These are phyloP conservation scores for Oncorhynchus clarkii DNA, from an alignment of 2,113 vertebrate genomes.

Conservation along the genomic window DNA sequence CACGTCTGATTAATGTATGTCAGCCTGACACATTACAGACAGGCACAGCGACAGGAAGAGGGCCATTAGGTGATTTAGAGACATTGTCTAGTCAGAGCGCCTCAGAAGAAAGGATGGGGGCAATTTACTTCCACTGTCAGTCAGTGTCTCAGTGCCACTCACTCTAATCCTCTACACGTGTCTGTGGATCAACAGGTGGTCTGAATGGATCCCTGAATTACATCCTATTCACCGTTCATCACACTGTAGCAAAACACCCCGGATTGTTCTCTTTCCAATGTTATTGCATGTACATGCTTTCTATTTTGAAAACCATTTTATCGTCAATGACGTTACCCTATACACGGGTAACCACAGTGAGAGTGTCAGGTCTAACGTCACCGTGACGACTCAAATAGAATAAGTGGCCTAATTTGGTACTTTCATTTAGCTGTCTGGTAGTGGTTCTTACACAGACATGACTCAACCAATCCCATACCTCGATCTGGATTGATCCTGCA, in stretches of 20 bases:
- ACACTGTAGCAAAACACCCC: not conserved
- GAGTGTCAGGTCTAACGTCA: not conserved
- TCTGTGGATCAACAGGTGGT: not conserved
- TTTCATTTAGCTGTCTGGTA: not conserved
- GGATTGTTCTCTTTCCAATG: not conserved
- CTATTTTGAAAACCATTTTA: not conserved
- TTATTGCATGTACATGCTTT: not conserved
- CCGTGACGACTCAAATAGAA: not conserved
- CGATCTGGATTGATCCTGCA: not conserved
- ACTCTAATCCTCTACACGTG: not conserved
- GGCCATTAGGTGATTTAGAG: conserved; percentile 30
- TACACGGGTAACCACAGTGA: not conserved
- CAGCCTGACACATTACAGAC: conserved; percentile 28
- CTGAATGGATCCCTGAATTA: not conserved
- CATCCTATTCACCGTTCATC: not conserved
- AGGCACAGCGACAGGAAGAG: conserved; percentile 25
- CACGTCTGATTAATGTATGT: conserved; percentile 17
- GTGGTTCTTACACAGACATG: not conserved
- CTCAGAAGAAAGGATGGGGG: conserved; percentile 3
- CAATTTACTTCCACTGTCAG: not conserved
- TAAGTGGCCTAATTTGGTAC: not conserved
- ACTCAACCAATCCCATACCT: not conserved
- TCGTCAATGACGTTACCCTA: not conserved
- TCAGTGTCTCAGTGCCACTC: not conserved
- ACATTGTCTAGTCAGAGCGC: conserved; percentile 11